A percentile compares a stretch with the other conserved stretches of the same genome.
Evolutionary conservation across 2,888 invertebrate species (phyloP).

Genomic region (Zaprionus obscuricornis): DNA sequence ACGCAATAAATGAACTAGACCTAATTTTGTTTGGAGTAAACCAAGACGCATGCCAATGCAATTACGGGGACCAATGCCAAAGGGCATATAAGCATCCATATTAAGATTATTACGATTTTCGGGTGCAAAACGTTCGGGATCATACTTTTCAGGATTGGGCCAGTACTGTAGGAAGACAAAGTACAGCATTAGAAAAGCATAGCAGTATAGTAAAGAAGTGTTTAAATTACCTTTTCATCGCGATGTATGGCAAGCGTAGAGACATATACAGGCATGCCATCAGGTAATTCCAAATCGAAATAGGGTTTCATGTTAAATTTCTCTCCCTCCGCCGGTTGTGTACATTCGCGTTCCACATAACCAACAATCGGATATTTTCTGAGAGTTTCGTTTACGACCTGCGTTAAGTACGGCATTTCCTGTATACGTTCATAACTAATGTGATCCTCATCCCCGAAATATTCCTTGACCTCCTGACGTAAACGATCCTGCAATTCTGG

Average conservation of each 20-base stretch:
- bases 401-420: conserved; percentile 81
- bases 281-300: conserved; percentile 53
- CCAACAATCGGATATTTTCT: conserved; percentile 67
- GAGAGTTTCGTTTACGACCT: conserved; percentile 71
- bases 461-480: conserved; percentile 80
- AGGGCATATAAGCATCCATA: conserved; percentile 57
- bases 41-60: conserved; percentile 70
- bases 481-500: conserved; percentile 80
- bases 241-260: conserved; percentile 62
- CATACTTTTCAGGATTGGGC: conserved; percentile 57
- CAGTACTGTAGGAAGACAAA: conserved; percentile 45
- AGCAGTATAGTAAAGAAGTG: not conserved
- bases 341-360: conserved; percentile 58
- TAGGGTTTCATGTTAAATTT: conserved; percentile 56
- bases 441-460: conserved; percentile 46
- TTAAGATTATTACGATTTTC: conserved; percentile 46
- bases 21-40: conserved; percentile 56
- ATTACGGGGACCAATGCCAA: conserved; percentile 60
- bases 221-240: conserved; percentile 62
- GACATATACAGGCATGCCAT: conserved; percentile 65
- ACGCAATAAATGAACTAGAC: too few relatives aligned
- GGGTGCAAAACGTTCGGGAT: conserved; percentile 54
- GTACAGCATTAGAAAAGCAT: not conserved
- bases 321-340: conserved; percentile 42
- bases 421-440: conserved; percentile 80